Evolutionary conservation across 2,797 vertebrate genomes (phyloP).

Genomic region (Cyprinella venusta): DNA sequence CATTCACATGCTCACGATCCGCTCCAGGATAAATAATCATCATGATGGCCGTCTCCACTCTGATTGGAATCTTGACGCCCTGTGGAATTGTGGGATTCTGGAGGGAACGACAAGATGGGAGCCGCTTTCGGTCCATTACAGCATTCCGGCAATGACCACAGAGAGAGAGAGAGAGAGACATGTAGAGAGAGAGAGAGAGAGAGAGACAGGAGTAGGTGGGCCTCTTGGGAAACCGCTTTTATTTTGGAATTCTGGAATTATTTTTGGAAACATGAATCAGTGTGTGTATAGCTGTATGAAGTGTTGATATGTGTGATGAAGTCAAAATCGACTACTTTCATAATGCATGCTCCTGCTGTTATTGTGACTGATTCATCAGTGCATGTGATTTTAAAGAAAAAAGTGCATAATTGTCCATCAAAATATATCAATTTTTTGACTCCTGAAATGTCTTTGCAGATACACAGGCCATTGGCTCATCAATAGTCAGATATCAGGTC

Average conservation of each 20-base stretch:
- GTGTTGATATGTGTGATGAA: background rate
- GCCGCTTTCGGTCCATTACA: constrained; percentile 67
- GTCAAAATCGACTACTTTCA: background rate
- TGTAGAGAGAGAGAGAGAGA: background rate
- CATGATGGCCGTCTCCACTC: constrained; percentile 74
- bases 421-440: background rate
- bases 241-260: constrained; percentile 9
- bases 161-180: constrained; percentile 28
- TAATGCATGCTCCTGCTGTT: background rate
- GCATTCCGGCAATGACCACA: constrained; percentile 67
- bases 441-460: background rate
- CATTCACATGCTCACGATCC: constrained; percentile 19
- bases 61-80: constrained; percentile 79
- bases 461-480: background rate
- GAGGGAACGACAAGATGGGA: constrained; percentile 63
- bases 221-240: constrained; percentile 14
- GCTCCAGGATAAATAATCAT: constrained; percentile 79
- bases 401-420: background rate
- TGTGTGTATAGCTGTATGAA: constrained; percentile 11
- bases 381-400: background rate
- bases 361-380: background rate
- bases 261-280: constrained; percentile 22
- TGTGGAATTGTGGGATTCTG: constrained; percentile 76
- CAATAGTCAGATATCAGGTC: background rate
- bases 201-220: background rate